These are phyloP conservation scores for Myotis brandtii DNA, from an alignment of 2,113 vertebrate genomes.

Conservation along the genomic window DNA sequence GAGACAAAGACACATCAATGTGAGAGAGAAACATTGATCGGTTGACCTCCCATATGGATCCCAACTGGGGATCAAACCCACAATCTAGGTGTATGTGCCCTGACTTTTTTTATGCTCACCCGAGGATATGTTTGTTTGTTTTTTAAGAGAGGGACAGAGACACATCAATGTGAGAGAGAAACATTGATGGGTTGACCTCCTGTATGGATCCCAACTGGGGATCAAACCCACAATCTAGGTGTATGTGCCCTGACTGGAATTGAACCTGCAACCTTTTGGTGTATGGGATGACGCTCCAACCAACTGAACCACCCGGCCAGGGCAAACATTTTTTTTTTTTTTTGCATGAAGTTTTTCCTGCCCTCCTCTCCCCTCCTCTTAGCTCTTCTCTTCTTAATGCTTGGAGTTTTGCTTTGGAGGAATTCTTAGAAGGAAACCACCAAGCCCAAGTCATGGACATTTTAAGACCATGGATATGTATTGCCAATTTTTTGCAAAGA, in stretches of 20 bases:
- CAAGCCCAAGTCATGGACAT: background rate
- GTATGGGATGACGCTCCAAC: background rate
- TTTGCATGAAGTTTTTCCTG: background rate
- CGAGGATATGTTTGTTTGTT: background rate
- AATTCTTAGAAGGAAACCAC: background rate
- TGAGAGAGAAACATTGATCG: background rate
- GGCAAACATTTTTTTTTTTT: background rate
- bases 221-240: background rate
- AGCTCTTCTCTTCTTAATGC: background rate
- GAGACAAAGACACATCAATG: background rate
- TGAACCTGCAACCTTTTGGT: background rate
- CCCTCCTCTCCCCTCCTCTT: background rate
- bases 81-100: background rate
- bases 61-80: background rate
- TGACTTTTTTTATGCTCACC: background rate
- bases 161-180: background rate
- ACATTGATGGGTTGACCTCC: background rate
- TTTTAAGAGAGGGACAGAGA: background rate
- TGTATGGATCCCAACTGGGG: background rate
- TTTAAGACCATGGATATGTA: background rate
- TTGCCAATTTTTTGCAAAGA: background rate
- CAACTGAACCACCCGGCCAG: background rate
- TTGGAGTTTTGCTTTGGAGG: background rate
- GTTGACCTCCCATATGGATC: background rate
- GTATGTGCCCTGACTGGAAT: background rate